Base-by-base conservation (phyloP, 2,888 invertebrate genomes). In the Tridacna gigas region DNA sequence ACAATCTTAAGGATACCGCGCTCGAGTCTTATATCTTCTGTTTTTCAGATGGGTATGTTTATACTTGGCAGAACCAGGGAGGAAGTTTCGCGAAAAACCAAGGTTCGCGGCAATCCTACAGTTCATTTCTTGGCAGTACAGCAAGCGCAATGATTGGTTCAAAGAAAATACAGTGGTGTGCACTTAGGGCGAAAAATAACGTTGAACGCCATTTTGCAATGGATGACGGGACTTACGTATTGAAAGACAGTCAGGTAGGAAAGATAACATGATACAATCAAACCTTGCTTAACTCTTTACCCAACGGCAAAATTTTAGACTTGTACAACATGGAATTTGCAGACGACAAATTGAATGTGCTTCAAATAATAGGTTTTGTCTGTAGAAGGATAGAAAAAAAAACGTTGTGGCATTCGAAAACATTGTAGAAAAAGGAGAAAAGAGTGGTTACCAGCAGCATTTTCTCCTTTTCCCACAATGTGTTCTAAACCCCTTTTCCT, bases 171-270 rank as follows among this genome's bases (percentile, higher is more conserved):
- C 9, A 37, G 22, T 82, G 82, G 82, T 56, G 75, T 22, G 76
- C 82, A 0, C 65, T 56, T 25, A 75, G 82, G 47, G 37, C 60
- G 13, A 69, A 63, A 56, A 61, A 37, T 22, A 61, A 66, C 18
- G 56, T 28, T 15, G 82, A 82, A 51, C 60, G 82, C 20, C 82
- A 82, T 47, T 79, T 82, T 22, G 76, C 74, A n/a, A 47, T 77
- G 47, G 82, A 77, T 15, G 65, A 37, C 11, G 67, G 67, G 0
- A 18, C 9, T 22, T 74, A 69, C 56, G 74, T 77, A 28, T 7
- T 82, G 25, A 20, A 26, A 22, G 71, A 71, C 51, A 71, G 71
- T 51, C 71, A 71, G 51, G 71, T 71, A 25, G 15, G 48, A 25
- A 25, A 4, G 37, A 37, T 37, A 37, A 7, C 37, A 37, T 37